Conservation (phyloP, 2,113 vertebrate species). For the Lophochroa leadbeateri region DNA sequence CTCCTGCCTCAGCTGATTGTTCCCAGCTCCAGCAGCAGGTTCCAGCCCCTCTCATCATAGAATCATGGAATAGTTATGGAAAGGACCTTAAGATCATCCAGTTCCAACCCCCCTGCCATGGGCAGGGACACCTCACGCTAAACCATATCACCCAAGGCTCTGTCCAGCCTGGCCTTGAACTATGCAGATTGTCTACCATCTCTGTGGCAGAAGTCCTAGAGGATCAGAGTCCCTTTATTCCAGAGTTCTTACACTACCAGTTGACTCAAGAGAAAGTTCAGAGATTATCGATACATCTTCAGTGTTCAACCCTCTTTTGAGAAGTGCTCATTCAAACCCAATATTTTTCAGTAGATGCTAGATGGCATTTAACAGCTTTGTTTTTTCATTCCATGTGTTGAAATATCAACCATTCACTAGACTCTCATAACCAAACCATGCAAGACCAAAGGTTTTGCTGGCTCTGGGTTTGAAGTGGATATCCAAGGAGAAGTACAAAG, state of each 20-base stretch:
- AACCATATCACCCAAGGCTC: too few species aligned
- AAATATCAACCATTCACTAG: neutral
- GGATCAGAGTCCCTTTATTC: neutral
- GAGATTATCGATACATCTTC: neutral
- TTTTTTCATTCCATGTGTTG: neutral
- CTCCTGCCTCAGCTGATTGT: rapidly evolving
- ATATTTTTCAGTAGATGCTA: neutral
- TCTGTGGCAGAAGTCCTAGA: neutral
- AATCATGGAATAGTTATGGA: too few species aligned
- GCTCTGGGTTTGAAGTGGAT: neutral
- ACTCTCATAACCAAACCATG: neutral
- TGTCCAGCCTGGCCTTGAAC: too few species aligned
- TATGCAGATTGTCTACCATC: neutral
- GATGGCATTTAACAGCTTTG: neutral
- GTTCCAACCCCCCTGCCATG: too few species aligned
- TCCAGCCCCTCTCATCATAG: rapidly evolving
- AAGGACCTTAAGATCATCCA: too few species aligned
- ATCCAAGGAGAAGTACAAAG: neutral
- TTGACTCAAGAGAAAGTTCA: neutral
- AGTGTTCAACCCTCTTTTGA: neutral
- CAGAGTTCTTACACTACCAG: neutral
- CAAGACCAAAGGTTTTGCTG: neutral
- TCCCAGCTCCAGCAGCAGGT: rapidly evolving
- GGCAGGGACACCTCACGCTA: too few species aligned
- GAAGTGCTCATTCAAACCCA: neutral